A percentile compares a stretch with the other conserved stretches of the same genome.
These are phyloP conservation scores for Fopius arisanus DNA, from an alignment of 1,140 invertebrate species.

Conservation along the genomic window DNA sequence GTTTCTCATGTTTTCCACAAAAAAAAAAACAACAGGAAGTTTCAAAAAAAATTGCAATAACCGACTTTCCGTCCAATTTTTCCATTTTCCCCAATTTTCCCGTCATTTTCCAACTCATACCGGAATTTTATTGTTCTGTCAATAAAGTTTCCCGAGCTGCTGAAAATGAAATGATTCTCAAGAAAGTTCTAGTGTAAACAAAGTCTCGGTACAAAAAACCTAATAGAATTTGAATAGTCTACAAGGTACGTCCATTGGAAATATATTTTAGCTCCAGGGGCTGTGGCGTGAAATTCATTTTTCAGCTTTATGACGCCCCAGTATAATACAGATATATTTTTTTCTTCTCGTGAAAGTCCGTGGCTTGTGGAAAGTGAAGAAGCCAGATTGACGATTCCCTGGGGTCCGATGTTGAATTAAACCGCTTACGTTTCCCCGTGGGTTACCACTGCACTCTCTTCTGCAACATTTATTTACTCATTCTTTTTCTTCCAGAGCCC, in stretches of 20 bases:
- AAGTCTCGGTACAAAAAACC: background rate
- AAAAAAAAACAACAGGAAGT: too few species aligned
- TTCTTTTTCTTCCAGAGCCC: background rate
- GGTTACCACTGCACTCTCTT: background rate
- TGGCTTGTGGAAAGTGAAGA: background rate
- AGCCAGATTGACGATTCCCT: conserved; percentile 24
- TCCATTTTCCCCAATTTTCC: too few species aligned
- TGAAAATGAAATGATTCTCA: background rate
- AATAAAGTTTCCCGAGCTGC: background rate
- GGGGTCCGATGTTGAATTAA: conserved; percentile 24
- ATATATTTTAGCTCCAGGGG: background rate
- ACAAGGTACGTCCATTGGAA: background rate
- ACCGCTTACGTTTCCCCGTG: conserved; percentile 14
- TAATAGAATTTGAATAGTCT: background rate
- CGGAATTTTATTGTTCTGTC: background rate
- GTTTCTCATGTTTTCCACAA: too few species aligned
- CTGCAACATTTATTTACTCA: conserved; percentile 1
- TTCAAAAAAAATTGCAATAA: too few species aligned
- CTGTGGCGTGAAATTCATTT: background rate
- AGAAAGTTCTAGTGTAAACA: background rate
- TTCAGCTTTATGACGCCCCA: background rate
- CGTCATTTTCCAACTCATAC: too few species aligned
- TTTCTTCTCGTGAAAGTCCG: background rate
- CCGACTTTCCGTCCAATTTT: too few species aligned
- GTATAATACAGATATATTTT: background rate